Base-by-base conservation (phyloP, 2,888 invertebrate genomes). In the Mactromeris polynyma region DNA sequence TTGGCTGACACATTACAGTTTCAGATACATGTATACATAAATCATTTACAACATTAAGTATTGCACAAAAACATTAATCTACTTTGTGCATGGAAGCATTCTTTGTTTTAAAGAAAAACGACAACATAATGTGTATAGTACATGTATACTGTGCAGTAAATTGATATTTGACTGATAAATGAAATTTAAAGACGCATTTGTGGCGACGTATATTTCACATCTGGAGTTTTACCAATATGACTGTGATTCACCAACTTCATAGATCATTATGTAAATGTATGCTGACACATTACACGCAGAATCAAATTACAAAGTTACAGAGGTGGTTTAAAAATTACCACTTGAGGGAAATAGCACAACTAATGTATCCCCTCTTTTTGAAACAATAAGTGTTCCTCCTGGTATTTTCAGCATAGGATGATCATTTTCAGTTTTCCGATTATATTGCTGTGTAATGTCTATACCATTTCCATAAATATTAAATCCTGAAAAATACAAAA, bases 311-410 rank as follows among this genome's bases (percentile, higher is more conserved):
- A 17, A 51, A 9, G 19, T 51, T 51, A 6, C 11, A 1, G 14
- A 51, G 2, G 14, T 9, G 51, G 17, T 77, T 19, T 19, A 1
- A 36, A 31, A n/a, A n/a, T 58, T 33, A 81, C 81, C 81, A 51
- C 46, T 51, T 17, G 26, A 81, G 33, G 81, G 54, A 36, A 81
- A 81, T 19, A 81, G 36, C 11, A 36, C 81, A 54, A 33, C 36
- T 38, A 81, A n/a, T 21, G 81, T 81, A 1, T 81, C 81, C 7
- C 58, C 81, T 54, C 81, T 46, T 19, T 81, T 81, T 11, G 81
- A 54, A 0, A 81, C 58, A 3, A 81, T 2, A 0, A 81, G 31
- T 4, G 54, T 81, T n/a, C 36, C 58, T 17, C 36, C 81, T 2
- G 81, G 33, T 36, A 58, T 33, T 0, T 51, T n/a, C 21, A 33